Base-by-base conservation (phyloP, 2,797 vertebrate species). In the Eulemur coronatus region DNA sequence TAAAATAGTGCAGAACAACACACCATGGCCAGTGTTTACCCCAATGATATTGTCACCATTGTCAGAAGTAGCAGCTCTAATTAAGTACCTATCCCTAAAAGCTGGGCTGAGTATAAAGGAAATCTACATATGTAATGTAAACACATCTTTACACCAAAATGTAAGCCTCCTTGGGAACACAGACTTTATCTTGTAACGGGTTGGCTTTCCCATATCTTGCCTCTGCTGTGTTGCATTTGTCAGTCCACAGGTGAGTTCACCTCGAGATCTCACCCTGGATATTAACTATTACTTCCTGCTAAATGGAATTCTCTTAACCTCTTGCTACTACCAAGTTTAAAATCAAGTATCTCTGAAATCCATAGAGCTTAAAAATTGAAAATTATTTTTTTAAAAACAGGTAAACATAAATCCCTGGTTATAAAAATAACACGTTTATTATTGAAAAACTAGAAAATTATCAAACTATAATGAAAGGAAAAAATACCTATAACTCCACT, bases 341-440 rank as follows among this genome's bases (percentile, higher is more conserved):
- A 97, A 92, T 82, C 46, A 95, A 85, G 91, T 33, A 91, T 67
- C 61, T 52, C 24, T 80, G 76, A 94, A 96, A 96, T 65, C 61
- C 55, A 87, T 1, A 94, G 43, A 73, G 11, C 72, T 70, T 28
- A 52, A 81, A 93, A 33, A 92, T 33, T 75, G 24, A 90, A 92
- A 65, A 92, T 41, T 46, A 10, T 46, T 90, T 82, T 91, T 30
- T 18, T 24, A 63, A 75, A 84, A 38, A 88, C 13, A 80, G 88
- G 15, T 30, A 57, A 75, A 52, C 28, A 43, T 30, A 7, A 63
- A 67, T 88, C 90, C 61, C 38, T 85, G 11, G 70, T 89, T 69
- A 35, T 57, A 94, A 84, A 84, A 92, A 55, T 67, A 67, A 91
- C 2, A 43, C 3, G 8, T n/a, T 94, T 96, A 94, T 87, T 73